These are phyloP conservation scores for Tethea ocularis DNA, from an alignment of 2,888 invertebrate genomes.

Conservation along the genomic window DNA sequence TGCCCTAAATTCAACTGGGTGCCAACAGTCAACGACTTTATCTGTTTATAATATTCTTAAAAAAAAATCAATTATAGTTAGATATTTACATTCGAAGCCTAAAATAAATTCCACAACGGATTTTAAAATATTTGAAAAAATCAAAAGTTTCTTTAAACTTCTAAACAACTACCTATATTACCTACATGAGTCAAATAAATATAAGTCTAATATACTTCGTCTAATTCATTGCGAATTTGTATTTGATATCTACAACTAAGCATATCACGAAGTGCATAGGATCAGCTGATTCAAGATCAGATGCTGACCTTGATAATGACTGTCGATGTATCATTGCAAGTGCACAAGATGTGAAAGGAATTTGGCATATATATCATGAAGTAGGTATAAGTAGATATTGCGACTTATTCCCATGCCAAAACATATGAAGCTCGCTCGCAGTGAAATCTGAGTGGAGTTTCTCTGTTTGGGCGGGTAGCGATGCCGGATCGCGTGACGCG, in stretches of 20 bases:
- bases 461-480: constrained; percentile 82
- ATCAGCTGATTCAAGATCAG: constrained; percentile 55
- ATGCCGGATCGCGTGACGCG: constrained; percentile 75
- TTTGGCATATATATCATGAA: constrained; percentile 25
- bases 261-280: constrained; percentile 24
- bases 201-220: background rate
- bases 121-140: background rate
- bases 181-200: background rate
- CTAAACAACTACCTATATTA: background rate
- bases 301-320: constrained; percentile 70
- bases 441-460: constrained; percentile 81
- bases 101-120: background rate
- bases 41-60: background rate
- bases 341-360: constrained; percentile 30
- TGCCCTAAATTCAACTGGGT: constrained; percentile 60
- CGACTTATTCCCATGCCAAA: constrained; percentile 45
- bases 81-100: background rate
- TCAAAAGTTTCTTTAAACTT: background rate
- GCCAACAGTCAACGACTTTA: constrained; percentile 27
- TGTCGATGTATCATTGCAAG: constrained; percentile 44
- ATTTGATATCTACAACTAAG: constrained; percentile 12
- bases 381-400: constrained; percentile 16
- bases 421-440: constrained; percentile 51
- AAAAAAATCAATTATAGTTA: background rate
- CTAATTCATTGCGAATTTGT: background rate